These are phyloP conservation scores for Ailuropoda melanoleuca DNA, from an alignment of 2,113 vertebrate genomes.

Conservation along the genomic window DNA sequence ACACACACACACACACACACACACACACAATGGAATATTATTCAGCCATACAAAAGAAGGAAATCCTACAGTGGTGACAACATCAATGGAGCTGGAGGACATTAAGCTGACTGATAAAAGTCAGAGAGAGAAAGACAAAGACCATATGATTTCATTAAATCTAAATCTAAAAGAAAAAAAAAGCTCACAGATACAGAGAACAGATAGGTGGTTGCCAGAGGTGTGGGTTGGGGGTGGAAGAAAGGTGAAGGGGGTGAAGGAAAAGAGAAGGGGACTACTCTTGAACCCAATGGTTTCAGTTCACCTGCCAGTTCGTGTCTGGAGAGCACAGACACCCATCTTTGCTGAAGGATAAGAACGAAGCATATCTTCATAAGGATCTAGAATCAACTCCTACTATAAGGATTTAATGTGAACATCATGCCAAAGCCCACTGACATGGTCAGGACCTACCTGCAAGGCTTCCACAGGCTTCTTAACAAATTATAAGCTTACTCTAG, in stretches of 20 bases:
- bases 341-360: background rate
- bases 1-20: background rate
- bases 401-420: background rate
- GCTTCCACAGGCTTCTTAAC: background rate
- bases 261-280: background rate
- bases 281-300: background rate
- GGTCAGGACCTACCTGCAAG: background rate
- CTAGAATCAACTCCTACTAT: background rate
- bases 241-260: background rate
- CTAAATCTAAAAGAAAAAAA: background rate
- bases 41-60: background rate
- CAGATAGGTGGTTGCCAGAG: background rate
- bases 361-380: background rate
- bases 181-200: background rate
- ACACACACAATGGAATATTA: background rate
- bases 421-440: background rate
- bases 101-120: background rate
- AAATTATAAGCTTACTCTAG: background rate
- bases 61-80: background rate
- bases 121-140: background rate
- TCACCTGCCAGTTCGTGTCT: too few species aligned
- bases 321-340: background rate
- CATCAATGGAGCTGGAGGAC: background rate
- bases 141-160: background rate
- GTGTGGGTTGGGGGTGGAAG: background rate